Percentiles rank a stretch among this genome's conserved stretches.
phyloP scores from a whole-genome alignment of 2,113 vertebrate genomes.

The Acrocephalus arundinaceus region DNA sequence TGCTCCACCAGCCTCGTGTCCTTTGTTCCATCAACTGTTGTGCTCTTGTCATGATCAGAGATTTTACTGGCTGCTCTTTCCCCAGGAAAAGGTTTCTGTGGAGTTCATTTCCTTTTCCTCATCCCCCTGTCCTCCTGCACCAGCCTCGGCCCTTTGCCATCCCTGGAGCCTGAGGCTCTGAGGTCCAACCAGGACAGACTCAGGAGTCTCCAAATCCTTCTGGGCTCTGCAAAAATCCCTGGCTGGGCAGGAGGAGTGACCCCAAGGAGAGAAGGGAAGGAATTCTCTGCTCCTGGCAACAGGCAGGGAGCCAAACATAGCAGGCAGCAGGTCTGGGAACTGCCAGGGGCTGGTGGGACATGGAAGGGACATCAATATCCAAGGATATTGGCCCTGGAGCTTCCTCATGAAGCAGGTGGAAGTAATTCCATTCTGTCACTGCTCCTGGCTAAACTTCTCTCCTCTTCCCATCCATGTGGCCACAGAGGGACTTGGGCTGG shows the following conservation, averaged over 20 bases:
- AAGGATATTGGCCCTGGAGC: fast-evolving
- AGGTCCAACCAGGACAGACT: not conserved
- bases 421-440: not conserved
- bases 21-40: not conserved
- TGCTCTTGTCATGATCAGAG: not conserved
- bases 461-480: not conserved
- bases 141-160: not conserved
- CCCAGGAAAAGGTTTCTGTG: not conserved
- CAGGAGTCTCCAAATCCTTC: not conserved
- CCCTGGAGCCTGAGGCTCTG: not conserved
- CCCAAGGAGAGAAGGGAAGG: not conserved
- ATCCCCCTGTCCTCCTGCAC: not conserved
- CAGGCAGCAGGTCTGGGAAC: not conserved
- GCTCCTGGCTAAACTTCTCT: not conserved
- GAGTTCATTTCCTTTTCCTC: not conserved
- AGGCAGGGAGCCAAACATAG: not conserved
- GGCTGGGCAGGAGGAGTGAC: not conserved
- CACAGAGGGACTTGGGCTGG: not conserved
- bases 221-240: not conserved
- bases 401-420: not conserved
- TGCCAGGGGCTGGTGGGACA: not conserved
- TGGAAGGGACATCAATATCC: not conserved
- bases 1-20: not conserved
- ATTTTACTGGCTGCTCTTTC: not conserved
- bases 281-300: not conserved